Conservation (phyloP, 2,797 vertebrate species). For the Taenioides sp. region DNA sequence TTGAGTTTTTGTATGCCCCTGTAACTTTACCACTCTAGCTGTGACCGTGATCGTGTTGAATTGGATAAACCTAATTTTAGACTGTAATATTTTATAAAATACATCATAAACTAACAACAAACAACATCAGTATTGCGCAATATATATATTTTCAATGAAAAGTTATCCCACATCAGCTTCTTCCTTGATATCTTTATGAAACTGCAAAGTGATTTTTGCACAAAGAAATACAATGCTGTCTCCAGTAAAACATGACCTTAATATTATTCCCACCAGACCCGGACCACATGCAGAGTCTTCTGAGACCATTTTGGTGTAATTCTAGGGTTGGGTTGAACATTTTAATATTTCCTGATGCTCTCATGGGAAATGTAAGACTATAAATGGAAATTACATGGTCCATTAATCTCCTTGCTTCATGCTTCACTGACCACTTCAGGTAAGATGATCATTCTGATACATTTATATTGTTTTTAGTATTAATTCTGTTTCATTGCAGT, state of each 20-base stretch:
- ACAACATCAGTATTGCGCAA: background rate
- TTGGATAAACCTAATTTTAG: background rate
- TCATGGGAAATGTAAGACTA: constrained; percentile 52
- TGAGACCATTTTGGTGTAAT: constrained; percentile 49
- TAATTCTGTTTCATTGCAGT: background rate
- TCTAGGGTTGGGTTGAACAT: constrained; percentile 40
- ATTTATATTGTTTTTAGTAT: background rate
- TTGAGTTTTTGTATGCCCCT: background rate
- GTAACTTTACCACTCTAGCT: background rate
- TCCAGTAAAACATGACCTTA: background rate
- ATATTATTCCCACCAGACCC: constrained; percentile 10
- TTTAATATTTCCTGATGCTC: constrained; percentile 22
- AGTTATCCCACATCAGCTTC: background rate
- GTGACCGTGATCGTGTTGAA: background rate
- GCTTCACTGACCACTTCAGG: constrained; percentile 42
- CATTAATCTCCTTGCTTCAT: constrained; percentile 25
- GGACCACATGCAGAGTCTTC: constrained; percentile 9
- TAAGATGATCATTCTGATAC: constrained; percentile 38
- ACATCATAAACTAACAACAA: background rate
- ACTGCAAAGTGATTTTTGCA: background rate
- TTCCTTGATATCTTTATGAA: background rate
- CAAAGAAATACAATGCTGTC: background rate
- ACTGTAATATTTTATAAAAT: background rate
- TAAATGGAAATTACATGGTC: constrained; percentile 62
- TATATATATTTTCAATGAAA: background rate